Conservation (phyloP, 2,113 vertebrate species). For the Fulmarus glacialis region DNA sequence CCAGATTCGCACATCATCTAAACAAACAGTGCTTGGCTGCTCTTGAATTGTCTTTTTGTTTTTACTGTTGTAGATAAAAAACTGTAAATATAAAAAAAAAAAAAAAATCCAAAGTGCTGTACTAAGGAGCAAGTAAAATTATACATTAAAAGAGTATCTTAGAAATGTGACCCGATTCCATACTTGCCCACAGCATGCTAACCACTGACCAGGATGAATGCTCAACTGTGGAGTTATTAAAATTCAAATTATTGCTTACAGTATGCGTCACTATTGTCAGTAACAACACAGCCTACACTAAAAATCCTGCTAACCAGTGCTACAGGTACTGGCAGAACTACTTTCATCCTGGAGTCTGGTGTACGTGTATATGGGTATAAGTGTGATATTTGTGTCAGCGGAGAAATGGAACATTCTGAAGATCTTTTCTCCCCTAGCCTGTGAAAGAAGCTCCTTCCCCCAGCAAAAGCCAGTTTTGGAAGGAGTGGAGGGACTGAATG, state of each 20-base stretch:
- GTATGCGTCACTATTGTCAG: neutral
- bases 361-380: fast-evolving
- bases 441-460: neutral
- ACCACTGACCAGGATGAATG: neutral
- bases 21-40: neutral
- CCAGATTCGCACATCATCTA: neutral
- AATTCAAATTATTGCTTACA: neutral
- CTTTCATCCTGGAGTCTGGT: neutral
- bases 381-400: neutral
- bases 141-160: neutral
- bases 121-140: neutral
- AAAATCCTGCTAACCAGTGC: neutral
- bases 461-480: neutral
- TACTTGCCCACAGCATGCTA: neutral
- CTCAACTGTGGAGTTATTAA: neutral
- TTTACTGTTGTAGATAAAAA: neutral
- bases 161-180: neutral
- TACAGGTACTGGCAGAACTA: neutral
- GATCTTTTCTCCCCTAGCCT: neutral
- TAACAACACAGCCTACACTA: neutral
- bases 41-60: neutral
- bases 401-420: neutral
- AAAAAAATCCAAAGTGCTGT: neutral
- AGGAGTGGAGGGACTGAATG: neutral
- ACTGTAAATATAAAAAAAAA: neutral